Conservation (phyloP, 2,797 vertebrate genomes). For the Morus bassanus region DNA sequence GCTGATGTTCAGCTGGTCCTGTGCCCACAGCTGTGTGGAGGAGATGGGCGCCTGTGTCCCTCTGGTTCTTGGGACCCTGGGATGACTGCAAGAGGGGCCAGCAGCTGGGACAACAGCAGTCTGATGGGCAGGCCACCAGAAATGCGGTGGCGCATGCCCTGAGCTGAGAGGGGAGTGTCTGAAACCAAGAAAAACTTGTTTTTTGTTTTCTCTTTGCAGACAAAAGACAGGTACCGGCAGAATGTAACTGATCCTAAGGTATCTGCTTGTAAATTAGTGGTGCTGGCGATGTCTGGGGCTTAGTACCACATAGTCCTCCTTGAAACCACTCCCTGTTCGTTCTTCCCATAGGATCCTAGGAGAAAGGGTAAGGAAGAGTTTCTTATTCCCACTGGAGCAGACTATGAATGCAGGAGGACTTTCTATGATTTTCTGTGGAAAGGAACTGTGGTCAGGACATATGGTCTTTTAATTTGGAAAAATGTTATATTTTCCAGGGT, state of each 20-base stretch:
- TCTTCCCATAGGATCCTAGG: background rate
- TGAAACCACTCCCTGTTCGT: background rate
- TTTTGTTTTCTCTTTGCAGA: background rate
- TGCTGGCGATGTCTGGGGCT: background rate
- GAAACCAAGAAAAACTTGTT: background rate
- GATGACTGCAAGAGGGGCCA: background rate
- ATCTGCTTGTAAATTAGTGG: background rate
- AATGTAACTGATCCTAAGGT: background rate
- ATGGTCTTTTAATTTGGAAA: constrained; percentile 11
- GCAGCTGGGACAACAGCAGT: background rate
- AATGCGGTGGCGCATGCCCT: background rate
- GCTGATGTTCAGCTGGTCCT: fast-evolving
- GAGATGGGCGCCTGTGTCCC: background rate
- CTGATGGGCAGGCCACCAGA: background rate
- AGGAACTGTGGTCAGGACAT: background rate
- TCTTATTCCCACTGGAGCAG: background rate
- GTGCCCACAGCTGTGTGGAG: background rate
- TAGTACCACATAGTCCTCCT: background rate
- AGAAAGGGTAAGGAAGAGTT: background rate
- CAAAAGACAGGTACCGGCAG: background rate
- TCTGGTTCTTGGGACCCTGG: background rate
- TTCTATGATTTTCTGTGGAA: background rate
- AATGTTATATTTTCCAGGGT: constrained; percentile 15
- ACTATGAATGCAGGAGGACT: background rate
- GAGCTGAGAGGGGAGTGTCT: background rate